Conservation (phyloP, 2,888 invertebrate species). For the Thymelicus acteon region DNA sequence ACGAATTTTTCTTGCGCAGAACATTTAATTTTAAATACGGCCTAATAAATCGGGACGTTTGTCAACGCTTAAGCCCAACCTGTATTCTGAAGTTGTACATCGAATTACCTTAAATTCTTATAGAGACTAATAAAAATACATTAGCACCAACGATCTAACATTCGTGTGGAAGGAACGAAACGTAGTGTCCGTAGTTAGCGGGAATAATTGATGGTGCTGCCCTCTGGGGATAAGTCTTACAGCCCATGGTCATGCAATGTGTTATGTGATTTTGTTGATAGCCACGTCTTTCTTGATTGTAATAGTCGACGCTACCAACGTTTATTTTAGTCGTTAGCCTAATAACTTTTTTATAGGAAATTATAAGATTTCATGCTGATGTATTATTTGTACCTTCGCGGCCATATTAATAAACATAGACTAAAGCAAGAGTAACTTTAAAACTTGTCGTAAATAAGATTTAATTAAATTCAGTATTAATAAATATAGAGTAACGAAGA, state of each 20-base stretch:
- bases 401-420: too few relatives aligned
- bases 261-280: conserved; percentile 4
- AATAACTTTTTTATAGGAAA: background rate
- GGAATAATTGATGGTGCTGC: background rate
- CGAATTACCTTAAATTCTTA: background rate
- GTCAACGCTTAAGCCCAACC: background rate
- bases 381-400: too few relatives aligned
- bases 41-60: too few relatives aligned
- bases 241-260: background rate
- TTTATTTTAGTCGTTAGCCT: background rate
- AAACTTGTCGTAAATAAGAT: too few relatives aligned
- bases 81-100: too few relatives aligned
- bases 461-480: too few relatives aligned
- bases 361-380: too few relatives aligned
- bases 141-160: background rate
- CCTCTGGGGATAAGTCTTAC: background rate
- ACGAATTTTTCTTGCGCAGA: too few relatives aligned
- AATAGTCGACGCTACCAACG: background rate
- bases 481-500: too few relatives aligned
- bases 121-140: conserved; percentile 2
- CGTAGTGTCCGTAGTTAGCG: background rate
- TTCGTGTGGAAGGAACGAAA: background rate
- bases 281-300: background rate
- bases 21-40: too few relatives aligned
- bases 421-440: too few relatives aligned